Conservation (phyloP, 1,140 invertebrate species). For the honey bee (Apis mellifera) region DNA sequence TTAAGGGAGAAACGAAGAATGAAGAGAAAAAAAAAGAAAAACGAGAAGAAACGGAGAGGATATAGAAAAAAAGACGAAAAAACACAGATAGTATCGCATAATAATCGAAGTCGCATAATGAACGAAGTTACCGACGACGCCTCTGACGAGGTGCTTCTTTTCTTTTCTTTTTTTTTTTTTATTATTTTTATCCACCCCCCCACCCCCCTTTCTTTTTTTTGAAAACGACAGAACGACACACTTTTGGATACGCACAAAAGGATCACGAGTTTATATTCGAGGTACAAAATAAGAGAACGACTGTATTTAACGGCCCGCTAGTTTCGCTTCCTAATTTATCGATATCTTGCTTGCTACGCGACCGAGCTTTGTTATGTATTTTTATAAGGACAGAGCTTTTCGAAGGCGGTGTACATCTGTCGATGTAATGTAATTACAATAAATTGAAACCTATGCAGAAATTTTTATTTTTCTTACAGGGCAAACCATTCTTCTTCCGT, state of each 20-base stretch:
- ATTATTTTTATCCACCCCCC: no score
- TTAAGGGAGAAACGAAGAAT: conserved; percentile 23
- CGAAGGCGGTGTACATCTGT: conserved; percentile 69
- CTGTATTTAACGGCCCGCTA: conserved; percentile 59
- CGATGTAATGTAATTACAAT: conserved; percentile 60
- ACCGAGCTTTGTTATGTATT: conserved; percentile 79
- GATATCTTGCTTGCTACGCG: conserved; percentile 72
- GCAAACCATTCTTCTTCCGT: neutral
- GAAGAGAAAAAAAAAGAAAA: neutral
- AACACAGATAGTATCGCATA: conserved; percentile 13
- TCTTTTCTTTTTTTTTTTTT: neutral
- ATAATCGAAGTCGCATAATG: conserved; percentile 14
- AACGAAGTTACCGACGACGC: conserved; percentile 27
- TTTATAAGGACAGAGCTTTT: conserved; percentile 76
- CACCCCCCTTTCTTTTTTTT: neutral
- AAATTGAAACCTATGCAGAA: conserved; percentile 37
- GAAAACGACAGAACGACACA: conserved; percentile 12
- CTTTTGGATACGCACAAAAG: conserved; percentile 55
- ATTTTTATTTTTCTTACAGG: neutral
- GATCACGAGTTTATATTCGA: conserved; percentile 46
- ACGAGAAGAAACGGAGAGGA: conserved; percentile 23
- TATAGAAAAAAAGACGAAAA: neutral
- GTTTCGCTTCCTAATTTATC: conserved; percentile 74
- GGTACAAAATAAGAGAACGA: conserved; percentile 49
- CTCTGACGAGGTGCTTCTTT: no score